Evolutionary conservation across 1,140 invertebrate genomes (phyloP).

Genomic region (Parapsyche elsis): DNA sequence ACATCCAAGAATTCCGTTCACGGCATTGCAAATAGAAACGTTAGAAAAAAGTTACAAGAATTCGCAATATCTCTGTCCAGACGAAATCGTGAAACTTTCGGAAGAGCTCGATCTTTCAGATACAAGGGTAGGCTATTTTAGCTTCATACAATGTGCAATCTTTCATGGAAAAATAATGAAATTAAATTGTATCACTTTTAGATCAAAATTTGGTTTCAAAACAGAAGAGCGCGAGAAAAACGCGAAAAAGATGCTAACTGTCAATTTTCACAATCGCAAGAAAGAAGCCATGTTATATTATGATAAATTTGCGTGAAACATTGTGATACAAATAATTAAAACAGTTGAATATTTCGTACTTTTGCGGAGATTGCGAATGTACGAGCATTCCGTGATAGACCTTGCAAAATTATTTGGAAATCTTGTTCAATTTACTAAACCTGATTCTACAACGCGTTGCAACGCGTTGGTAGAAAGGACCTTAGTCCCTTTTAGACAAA

Average conservation of each 20-base stretch:
- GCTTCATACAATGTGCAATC: no score
- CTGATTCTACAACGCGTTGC: no score
- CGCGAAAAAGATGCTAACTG: slow-evolving; percentile 41
- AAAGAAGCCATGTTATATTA: not conserved
- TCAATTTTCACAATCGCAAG: not conserved
- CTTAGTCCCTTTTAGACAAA: no score
- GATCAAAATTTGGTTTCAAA: slow-evolving; percentile 56
- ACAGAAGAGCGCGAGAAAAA: slow-evolving; percentile 53
- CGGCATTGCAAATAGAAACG: slow-evolving; percentile 59
- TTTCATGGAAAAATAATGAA: no score
- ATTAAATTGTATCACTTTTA: slow-evolving; percentile 27
- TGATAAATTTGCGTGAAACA: slow-evolving; percentile 12
- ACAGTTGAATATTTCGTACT: no score
- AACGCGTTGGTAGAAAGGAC: no score
- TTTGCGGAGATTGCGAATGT: no score
- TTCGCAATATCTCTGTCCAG: slow-evolving; percentile 61
- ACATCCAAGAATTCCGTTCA: slow-evolving; percentile 61
- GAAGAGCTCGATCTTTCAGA: slow-evolving; percentile 59
- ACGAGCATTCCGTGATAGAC: no score
- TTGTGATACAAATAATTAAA: no score
- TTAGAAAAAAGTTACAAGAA: slow-evolving; percentile 62
- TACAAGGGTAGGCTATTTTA: slow-evolving; percentile 58
- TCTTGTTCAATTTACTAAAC: no score
- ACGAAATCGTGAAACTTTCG: slow-evolving; percentile 60
- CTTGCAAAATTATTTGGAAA: no score